phyloP scores from a whole-genome alignment of 2,113 vertebrate species.

The Turnix velox region DNA sequence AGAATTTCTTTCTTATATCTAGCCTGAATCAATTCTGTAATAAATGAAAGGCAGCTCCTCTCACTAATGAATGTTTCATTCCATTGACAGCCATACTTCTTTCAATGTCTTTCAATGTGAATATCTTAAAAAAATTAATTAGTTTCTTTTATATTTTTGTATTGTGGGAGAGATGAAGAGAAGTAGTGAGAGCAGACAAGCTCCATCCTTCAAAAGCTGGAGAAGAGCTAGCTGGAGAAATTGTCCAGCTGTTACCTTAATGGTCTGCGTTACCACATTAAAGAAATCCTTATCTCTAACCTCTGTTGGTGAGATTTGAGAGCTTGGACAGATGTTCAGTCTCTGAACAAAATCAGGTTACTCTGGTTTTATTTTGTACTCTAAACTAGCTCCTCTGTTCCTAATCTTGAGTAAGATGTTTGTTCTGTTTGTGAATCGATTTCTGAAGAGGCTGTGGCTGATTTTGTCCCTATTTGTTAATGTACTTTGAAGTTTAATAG shows the following conservation, averaged over 20 bases:
- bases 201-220: not conserved
- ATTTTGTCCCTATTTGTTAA: not conserved
- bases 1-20: too few species aligned
- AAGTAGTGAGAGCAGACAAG: not conserved
- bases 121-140: not conserved
- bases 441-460: not conserved
- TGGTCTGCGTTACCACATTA: not conserved
- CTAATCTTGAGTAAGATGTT: not conserved
- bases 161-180: not conserved
- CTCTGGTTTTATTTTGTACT: not conserved
- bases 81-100: not conserved
- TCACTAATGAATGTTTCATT: not conserved
- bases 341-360: not conserved
- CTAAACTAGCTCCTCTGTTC: not conserved
- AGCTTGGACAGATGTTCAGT: not conserved
- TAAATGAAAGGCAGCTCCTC: not conserved
- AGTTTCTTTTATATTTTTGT: not conserved
- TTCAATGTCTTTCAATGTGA: not conserved
- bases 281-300: not conserved
- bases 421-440: not conserved
- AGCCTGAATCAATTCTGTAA: not conserved
- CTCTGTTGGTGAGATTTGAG: not conserved
- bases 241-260: not conserved
- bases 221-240: not conserved
- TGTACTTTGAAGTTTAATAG: not conserved